phyloP scores from a whole-genome alignment of 2,888 invertebrate species.

The Cerceris rybyensis region DNA sequence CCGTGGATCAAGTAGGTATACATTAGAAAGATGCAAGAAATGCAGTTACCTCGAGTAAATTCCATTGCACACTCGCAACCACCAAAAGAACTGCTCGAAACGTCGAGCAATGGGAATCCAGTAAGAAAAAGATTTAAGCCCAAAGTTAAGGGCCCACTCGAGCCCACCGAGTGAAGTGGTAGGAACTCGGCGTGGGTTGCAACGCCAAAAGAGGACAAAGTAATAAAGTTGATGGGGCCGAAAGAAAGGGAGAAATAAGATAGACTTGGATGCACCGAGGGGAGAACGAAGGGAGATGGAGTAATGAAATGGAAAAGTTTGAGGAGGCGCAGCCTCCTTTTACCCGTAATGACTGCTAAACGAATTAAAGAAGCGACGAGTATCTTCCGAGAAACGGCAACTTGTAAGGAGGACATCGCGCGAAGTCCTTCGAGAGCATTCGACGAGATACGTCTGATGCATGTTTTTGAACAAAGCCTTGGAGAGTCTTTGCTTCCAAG shows the following conservation, averaged over 20 bases:
- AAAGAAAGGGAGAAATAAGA: conserved; percentile 28
- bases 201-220: conserved; percentile 71
- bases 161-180: conserved; percentile 29
- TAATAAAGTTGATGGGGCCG: conserved; percentile 76
- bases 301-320: conserved; percentile 81
- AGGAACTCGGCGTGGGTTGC: conserved; percentile 39
- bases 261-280: conserved; percentile 8
- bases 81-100: not conserved
- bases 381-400: conserved; percentile 15
- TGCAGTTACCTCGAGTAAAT: not conserved
- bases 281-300: conserved; percentile 58
- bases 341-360: conserved; percentile 76
- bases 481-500: too few species aligned
- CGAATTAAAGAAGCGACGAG: conserved; percentile 77
- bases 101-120: not conserved
- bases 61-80: not conserved
- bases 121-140: conserved; percentile 60
- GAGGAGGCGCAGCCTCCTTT: conserved; percentile 64
- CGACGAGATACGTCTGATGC: too few species aligned
- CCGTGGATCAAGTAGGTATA: too few species aligned
- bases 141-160: conserved; percentile 56
- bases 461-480: too few species aligned
- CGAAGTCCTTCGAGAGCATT: not conserved
- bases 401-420: conserved; percentile 25
- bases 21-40: not conserved